Evolutionary conservation across 1,140 invertebrate genomes (phyloP).

Genomic region (Leptonema lineaticorne): DNA sequence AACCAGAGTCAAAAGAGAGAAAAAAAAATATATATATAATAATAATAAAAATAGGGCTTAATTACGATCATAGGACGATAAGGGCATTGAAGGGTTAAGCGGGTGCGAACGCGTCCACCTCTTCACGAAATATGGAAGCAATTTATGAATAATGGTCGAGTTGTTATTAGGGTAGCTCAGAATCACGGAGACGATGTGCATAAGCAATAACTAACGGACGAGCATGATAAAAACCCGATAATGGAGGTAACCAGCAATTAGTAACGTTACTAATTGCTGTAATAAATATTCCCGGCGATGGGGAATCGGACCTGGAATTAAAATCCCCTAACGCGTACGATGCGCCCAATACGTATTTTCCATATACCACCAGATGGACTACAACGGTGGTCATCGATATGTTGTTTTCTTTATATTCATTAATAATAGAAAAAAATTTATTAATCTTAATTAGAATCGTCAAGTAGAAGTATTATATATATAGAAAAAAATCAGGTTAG

Average conservation of each 20-base stretch:
- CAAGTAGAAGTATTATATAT: no score
- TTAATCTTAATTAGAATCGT: no score
- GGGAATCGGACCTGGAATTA: no score
- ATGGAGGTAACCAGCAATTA: constrained; percentile 42
- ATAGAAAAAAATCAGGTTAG: no score
- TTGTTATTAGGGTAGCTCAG: constrained; percentile 25
- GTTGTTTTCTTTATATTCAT: no score
- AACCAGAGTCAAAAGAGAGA: not conserved
- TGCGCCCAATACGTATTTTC: no score
- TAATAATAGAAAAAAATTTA: no score
- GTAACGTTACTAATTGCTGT: constrained; percentile 41
- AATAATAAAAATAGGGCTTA: not conserved
- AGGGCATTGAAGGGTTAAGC: not conserved
- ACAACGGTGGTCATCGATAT: no score
- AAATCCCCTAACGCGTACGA: no score
- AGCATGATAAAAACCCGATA: constrained; percentile 40
- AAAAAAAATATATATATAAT: not conserved
- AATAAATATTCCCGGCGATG: no score
- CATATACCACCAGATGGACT: no score
- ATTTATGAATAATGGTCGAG: constrained; percentile 29
- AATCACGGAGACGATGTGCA: constrained; percentile 18
- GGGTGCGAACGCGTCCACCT: not conserved
- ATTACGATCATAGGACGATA: constrained; percentile 4
- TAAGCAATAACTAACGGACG: constrained; percentile 26
- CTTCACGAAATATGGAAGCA: constrained; percentile 22